phyloP scores from a whole-genome alignment of 2,888 invertebrate species.

The Drosophila rubida region DNA sequence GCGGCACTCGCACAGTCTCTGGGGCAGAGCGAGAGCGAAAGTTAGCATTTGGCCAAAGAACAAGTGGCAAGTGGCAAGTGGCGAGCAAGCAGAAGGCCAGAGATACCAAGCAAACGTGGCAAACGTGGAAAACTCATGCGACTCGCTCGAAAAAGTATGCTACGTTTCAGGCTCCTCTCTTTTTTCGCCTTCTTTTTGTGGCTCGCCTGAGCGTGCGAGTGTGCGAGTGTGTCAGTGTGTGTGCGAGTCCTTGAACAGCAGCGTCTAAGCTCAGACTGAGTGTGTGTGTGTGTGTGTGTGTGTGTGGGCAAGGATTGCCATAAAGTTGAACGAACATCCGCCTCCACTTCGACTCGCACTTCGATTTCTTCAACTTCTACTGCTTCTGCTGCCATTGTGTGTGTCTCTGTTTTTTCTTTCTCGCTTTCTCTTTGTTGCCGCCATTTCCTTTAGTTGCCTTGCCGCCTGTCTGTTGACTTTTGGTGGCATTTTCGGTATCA shows the following conservation, averaged over 20 bases:
- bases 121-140: slow-evolving; percentile 69
- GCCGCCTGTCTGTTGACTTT: slow-evolving; percentile 46
- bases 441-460: slow-evolving; percentile 29
- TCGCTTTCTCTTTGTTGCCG: slow-evolving; percentile 13
- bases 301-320: slow-evolving; percentile 26
- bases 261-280: slow-evolving; percentile 62
- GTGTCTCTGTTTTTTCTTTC: slow-evolving; percentile 1
- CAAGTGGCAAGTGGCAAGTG: slow-evolving; percentile 58
- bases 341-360: slow-evolving; percentile 15
- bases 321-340: slow-evolving; percentile 72
- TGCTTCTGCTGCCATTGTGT: slow-evolving; percentile 24
- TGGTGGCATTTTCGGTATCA: slow-evolving; percentile 51
- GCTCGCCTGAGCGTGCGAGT: slow-evolving; percentile 12
- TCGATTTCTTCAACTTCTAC: slow-evolving; percentile 19
- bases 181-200: slow-evolving; percentile 44
- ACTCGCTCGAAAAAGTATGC: slow-evolving; percentile 73
- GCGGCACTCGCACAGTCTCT: neutral
- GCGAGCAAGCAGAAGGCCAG: slow-evolving; percentile 40
- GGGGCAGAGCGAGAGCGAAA: slow-evolving; percentile 13
- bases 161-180: slow-evolving; percentile 51
- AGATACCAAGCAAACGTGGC: slow-evolving; percentile 52
- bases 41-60: slow-evolving; percentile 59
- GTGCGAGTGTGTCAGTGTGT: slow-evolving; percentile 49
- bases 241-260: slow-evolving; percentile 69
- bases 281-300: slow-evolving; percentile 10